phyloP scores from a whole-genome alignment of 2,797 vertebrate genomes.

The Melanotaenia pygmaea region DNA sequence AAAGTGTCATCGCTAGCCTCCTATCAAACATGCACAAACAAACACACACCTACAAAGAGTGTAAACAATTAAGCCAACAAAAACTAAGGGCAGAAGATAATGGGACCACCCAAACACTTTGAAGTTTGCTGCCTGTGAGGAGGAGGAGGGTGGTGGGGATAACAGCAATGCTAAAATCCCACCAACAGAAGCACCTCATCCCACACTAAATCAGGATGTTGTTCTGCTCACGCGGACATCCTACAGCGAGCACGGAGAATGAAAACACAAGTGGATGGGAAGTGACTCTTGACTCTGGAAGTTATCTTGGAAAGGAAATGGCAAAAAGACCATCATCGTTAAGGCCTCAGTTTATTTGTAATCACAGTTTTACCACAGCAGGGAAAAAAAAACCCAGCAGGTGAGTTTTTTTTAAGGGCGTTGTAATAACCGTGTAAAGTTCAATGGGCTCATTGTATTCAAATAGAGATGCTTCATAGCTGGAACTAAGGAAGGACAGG shows the following conservation, averaged over 20 bases:
- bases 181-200: slow-evolving; percentile 65
- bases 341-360: slow-evolving; percentile 44
- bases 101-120: slow-evolving; percentile 75
- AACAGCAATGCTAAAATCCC: slow-evolving; percentile 57
- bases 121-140: slow-evolving; percentile 62
- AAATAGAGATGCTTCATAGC: slow-evolving; percentile 37
- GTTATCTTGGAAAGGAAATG: slow-evolving; percentile 71
- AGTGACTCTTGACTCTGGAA: slow-evolving; percentile 68
- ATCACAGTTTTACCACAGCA: slow-evolving; percentile 39
- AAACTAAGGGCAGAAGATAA: slow-evolving; percentile 50
- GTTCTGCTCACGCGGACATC: slow-evolving; percentile 75
- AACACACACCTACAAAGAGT: slow-evolving; percentile 55
- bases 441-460: slow-evolving; percentile 62
- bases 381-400: background rate
- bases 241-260: slow-evolving; percentile 57
- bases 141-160: slow-evolving; percentile 35
- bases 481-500: slow-evolving; percentile 34
- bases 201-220: slow-evolving; percentile 77
- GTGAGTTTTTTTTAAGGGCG: slow-evolving; percentile 23
- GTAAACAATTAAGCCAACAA: slow-evolving; percentile 62
- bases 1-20: slow-evolving; percentile 62
- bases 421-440: slow-evolving; percentile 34
- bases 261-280: slow-evolving; percentile 60
- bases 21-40: slow-evolving; percentile 54
- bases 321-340: slow-evolving; percentile 32